These are phyloP conservation scores for Scomber japonicus DNA, from an alignment of 2,113 vertebrate genomes.

Conservation along the genomic window DNA sequence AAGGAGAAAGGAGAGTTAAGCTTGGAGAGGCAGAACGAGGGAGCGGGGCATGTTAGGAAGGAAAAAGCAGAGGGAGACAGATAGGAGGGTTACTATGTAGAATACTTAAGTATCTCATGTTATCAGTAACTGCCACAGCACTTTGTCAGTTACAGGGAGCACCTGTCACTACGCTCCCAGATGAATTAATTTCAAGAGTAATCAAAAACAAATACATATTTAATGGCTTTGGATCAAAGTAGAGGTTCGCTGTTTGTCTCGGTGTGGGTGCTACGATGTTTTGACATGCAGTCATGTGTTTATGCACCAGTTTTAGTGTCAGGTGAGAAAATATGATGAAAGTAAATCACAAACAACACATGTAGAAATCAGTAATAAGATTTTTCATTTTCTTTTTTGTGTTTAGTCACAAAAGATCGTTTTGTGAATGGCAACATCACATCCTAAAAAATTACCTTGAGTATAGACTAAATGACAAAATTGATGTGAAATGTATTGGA, in stretches of 20 bases:
- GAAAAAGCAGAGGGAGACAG: conserved; percentile 3
- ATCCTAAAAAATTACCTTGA: too few species aligned
- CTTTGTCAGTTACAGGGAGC: conserved; percentile 69
- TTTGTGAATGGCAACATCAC: not conserved
- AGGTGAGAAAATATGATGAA: conserved; percentile 30
- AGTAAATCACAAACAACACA: conserved; percentile 15
- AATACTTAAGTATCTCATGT: conserved; percentile 69
- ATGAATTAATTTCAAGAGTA: conserved; percentile 73
- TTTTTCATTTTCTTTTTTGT: not conserved
- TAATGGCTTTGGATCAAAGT: conserved; percentile 63
- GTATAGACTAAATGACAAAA: not conserved
- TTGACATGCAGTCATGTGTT: conserved; percentile 11
- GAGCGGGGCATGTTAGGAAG: conserved; percentile 12
- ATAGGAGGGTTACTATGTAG: conserved; percentile 54
- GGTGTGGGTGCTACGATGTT: not conserved
- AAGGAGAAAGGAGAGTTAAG: conserved; percentile 35
- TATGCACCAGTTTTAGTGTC: not conserved
- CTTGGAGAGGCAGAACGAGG: conserved; percentile 27
- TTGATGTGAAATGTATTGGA: conserved; percentile 11
- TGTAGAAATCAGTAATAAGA: conserved; percentile 1
- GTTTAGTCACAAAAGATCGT: not conserved
- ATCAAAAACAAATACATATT: conserved; percentile 79
- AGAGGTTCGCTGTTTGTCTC: conserved; percentile 5
- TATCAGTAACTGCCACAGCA: conserved; percentile 66
- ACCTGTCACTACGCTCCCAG: conserved; percentile 62